Percentiles rank a stretch among this genome's conserved stretches.
phyloP scores from a whole-genome alignment of 2,888 invertebrate genomes.

The Podabrus alpinus region DNA sequence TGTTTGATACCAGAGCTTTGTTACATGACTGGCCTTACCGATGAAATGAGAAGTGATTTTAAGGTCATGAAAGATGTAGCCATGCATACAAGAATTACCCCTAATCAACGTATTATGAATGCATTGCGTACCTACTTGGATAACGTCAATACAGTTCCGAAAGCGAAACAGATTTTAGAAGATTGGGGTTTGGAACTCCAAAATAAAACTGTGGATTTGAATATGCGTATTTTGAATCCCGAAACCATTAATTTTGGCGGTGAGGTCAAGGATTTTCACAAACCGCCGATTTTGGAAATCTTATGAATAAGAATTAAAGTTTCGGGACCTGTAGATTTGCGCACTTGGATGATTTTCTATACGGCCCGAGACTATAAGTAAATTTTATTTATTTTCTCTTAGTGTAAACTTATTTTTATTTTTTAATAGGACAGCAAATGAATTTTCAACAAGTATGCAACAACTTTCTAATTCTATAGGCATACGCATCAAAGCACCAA shows the following conservation, averaged over 20 bases:
- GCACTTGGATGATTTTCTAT: conserved; percentile 74
- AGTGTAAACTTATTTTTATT: neutral
- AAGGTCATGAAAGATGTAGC: conserved; percentile 85
- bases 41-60: conserved; percentile 80
- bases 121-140: conserved; percentile 70
- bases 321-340: conserved; percentile 69
- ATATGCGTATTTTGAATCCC: conserved; percentile 66
- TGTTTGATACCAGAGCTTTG: conserved; percentile 88
- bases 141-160: conserved; percentile 63
- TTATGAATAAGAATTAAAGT: conserved; percentile 65
- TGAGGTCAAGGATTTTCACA: conserved; percentile 45
- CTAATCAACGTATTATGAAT: conserved; percentile 73
- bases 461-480: conserved; percentile 70
- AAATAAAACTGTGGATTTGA: conserved; percentile 60
- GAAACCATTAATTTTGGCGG: conserved; percentile 72
- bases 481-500: conserved; percentile 67
- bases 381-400: conserved; percentile 39
- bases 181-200: conserved; percentile 81
- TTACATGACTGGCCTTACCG: conserved; percentile 85
- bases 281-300: conserved; percentile 73
- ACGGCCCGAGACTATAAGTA: conserved; percentile 64
- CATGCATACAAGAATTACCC: conserved; percentile 77
- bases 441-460: conserved; percentile 55
- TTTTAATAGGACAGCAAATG: conserved; percentile 57
- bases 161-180: conserved; percentile 68